phyloP scores from a whole-genome alignment of 2,113 vertebrate genomes.

The Saguinus imperator region DNA sequence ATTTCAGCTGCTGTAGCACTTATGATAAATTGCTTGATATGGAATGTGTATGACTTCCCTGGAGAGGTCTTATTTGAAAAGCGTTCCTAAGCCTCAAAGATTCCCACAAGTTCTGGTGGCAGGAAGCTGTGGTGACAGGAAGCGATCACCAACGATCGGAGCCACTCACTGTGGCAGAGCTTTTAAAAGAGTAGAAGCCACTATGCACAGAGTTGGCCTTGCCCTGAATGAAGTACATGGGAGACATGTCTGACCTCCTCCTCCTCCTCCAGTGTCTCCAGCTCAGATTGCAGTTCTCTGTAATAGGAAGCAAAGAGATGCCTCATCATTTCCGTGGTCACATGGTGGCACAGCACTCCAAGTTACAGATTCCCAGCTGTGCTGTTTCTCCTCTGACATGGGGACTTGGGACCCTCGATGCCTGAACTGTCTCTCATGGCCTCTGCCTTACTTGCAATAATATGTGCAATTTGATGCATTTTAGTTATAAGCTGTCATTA shows the following conservation, averaged over 20 bases:
- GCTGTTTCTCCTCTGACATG: not conserved
- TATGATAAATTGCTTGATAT: conserved; percentile 61
- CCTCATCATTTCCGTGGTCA: not conserved
- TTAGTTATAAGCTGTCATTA: conserved; percentile 21
- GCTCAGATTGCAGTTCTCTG: not conserved
- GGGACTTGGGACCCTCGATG: not conserved
- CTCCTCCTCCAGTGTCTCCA: not conserved
- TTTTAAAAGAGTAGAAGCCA: not conserved
- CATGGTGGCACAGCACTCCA: fast-evolving
- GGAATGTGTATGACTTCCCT: conserved; percentile 70
- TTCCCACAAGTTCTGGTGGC: conserved; percentile 71
- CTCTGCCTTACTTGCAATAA: conserved; percentile 26
- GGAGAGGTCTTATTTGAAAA: conserved; percentile 72
- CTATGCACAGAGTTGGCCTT: not conserved
- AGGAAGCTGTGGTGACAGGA: conserved; percentile 20
- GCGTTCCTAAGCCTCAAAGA: conserved; percentile 66
- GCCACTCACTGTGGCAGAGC: not conserved
- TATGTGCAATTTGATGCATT: not conserved
- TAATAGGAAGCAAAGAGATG: not conserved
- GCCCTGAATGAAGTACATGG: not conserved
- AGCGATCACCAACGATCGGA: not conserved
- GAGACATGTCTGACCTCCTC: fast-evolving
- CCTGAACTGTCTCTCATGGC: not conserved
- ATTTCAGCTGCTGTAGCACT: conserved; percentile 51
- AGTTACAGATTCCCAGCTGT: not conserved